Percentiles rank a stretch among this genome's conserved stretches.
Conservation (phyloP, 2,797 vertebrate species). For the Mormyrus hasselquistii region DNA sequence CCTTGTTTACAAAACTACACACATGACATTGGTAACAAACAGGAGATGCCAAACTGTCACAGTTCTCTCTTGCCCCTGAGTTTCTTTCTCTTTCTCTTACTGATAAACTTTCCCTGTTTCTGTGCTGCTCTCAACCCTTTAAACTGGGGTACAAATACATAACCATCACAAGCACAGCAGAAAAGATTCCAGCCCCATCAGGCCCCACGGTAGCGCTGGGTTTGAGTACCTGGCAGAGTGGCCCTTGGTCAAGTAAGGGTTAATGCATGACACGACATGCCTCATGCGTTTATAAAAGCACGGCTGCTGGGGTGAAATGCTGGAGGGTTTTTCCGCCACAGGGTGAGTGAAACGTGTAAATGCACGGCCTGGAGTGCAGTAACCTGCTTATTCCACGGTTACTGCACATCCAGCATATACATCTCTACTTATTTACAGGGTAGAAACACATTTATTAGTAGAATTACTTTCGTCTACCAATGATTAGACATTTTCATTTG, state of each 20-base stretch:
- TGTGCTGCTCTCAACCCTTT: not conserved
- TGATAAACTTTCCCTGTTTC: not conserved
- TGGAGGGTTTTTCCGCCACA: not conserved
- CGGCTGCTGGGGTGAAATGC: not conserved
- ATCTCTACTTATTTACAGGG: not conserved
- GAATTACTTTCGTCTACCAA: not conserved
- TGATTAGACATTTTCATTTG: not conserved
- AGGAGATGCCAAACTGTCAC: not conserved
- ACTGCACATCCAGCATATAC: not conserved
- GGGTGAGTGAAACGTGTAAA: not conserved
- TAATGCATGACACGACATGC: not conserved
- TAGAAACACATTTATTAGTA: not conserved
- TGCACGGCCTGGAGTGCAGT: not conserved
- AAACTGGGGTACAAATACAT: not conserved
- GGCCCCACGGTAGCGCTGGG: not conserved
- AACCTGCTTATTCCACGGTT: not conserved
- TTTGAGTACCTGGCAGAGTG: not conserved
- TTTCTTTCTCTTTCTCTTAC: not conserved
- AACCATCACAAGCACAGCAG: not conserved
- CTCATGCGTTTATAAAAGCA: not conserved
- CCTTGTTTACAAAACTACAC: not conserved
- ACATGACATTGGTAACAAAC: not conserved
- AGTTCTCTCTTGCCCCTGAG: not conserved
- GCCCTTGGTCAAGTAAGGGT: not conserved
- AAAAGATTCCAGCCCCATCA: not conserved